phyloP scores from a whole-genome alignment of 2,888 invertebrate genomes.

The Lucinisca nassula region DNA sequence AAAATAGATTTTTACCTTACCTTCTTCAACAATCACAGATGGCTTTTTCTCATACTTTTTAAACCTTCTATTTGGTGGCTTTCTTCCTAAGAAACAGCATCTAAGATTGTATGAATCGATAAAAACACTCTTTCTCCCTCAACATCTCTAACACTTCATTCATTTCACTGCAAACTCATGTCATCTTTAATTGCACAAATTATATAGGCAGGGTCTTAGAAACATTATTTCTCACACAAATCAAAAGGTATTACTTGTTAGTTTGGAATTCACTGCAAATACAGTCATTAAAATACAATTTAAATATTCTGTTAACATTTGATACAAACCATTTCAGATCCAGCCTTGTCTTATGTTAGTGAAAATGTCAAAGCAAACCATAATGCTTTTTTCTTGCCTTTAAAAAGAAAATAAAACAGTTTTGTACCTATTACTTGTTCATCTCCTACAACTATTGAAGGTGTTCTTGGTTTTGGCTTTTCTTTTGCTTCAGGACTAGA shows the following conservation, averaged over 20 bases:
- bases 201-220: background rate
- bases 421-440: slow-evolving; percentile 31
- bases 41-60: slow-evolving; percentile 80
- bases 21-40: slow-evolving; percentile 82
- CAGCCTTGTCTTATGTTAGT: background rate
- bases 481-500: slow-evolving; percentile 50
- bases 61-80: slow-evolving; percentile 72
- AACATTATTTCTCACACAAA: background rate
- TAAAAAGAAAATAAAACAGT: background rate
- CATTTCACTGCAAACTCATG: background rate
- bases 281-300: background rate
- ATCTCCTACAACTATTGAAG: slow-evolving; percentile 76
- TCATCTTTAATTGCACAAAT: background rate
- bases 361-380: background rate
- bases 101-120: background rate
- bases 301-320: too few species aligned
- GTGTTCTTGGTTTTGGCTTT: slow-evolving; percentile 48
- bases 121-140: background rate
- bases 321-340: background rate
- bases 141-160: background rate
- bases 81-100: background rate
- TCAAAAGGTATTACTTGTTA: background rate
- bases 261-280: background rate
- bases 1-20: slow-evolving; percentile 69
- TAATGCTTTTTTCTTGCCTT: background rate